Conservation (phyloP, 2,888 invertebrate species). For the Drymonia ruficornis region DNA sequence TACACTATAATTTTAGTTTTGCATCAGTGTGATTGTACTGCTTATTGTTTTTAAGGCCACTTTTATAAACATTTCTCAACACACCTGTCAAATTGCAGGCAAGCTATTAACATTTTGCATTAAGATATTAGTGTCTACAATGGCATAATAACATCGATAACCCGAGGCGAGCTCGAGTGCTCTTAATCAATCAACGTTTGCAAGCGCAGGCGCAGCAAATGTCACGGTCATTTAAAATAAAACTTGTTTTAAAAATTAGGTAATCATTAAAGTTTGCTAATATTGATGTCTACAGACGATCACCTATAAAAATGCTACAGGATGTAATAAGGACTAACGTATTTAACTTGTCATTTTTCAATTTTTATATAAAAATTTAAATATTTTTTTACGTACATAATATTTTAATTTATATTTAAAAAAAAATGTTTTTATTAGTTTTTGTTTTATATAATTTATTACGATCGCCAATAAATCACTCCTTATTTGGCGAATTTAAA, state of each 20-base stretch:
- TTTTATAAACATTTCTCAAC: not conserved
- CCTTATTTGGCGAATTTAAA: too few species aligned
- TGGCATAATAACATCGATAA: constrained; percentile 9
- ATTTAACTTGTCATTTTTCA: too few species aligned
- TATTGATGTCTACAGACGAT: constrained; percentile 15
- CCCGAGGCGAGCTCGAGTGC: constrained; percentile 13
- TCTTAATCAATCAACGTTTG: constrained; percentile 42
- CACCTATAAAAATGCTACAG: too few species aligned
- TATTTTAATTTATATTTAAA: too few species aligned
- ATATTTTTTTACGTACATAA: too few species aligned
- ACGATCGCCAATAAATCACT: too few species aligned
- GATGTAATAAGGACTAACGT: too few species aligned
- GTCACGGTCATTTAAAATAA: constrained; percentile 30
- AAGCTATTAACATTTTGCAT: constrained; percentile 5
- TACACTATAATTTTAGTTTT: not conserved
- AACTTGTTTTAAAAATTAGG: constrained; percentile 27
- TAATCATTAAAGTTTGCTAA: constrained; percentile 21
- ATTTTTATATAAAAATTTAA: too few species aligned
- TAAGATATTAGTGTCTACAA: constrained; percentile 1
- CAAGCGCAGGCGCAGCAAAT: constrained; percentile 22
- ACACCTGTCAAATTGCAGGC: not conserved
- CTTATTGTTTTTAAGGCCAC: not conserved
- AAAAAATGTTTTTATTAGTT: too few species aligned
- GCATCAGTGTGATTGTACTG: too few species aligned
- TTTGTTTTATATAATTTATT: too few species aligned